Evolutionary conservation across 1,140 invertebrate genomes (phyloP).

Genomic region (Coelopa frigida): DNA sequence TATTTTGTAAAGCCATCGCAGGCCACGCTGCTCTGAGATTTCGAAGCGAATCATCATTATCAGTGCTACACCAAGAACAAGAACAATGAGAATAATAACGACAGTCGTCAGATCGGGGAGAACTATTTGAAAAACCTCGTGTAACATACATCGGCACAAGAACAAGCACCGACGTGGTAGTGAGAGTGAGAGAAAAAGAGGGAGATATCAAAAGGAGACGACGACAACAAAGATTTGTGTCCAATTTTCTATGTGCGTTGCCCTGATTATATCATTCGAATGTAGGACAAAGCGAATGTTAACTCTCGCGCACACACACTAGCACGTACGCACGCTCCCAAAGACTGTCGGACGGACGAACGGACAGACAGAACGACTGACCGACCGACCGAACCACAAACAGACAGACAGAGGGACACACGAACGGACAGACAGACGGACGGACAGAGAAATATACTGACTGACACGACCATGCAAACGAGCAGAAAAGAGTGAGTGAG

Average conservation of each 20-base stretch:
- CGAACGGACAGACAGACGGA: too few relatives aligned
- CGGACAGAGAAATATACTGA: too few relatives aligned
- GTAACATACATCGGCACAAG: slow-evolving; percentile 17
- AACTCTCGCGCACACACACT: slow-evolving; percentile 1
- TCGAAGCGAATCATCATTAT: slow-evolving; percentile 8
- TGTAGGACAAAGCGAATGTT: slow-evolving; percentile 36
- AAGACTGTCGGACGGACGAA: too few relatives aligned
- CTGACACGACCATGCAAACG: too few relatives aligned
- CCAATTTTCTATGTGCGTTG: slow-evolving; percentile 12
- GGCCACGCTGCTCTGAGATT: too few relatives aligned
- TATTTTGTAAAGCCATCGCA: slow-evolving; percentile 1
- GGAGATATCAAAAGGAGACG: background rate
- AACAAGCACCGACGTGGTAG: slow-evolving; percentile 14
- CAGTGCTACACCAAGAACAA: background rate
- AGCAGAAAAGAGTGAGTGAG: too few relatives aligned
- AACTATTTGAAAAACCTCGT: slow-evolving; percentile 10
- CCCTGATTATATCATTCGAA: slow-evolving; percentile 43
- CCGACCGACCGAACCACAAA: too few relatives aligned
- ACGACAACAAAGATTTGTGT: background rate
- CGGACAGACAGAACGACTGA: too few relatives aligned
- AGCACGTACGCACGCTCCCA: background rate
- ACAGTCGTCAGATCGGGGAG: background rate
- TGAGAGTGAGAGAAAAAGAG: slow-evolving; percentile 14
- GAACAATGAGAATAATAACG: slow-evolving; percentile 2
- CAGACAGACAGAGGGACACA: too few relatives aligned